These are phyloP conservation scores for Hypsibius dujardini DNA, from an alignment of 1,140 invertebrate genomes.

Conservation along the genomic window DNA sequence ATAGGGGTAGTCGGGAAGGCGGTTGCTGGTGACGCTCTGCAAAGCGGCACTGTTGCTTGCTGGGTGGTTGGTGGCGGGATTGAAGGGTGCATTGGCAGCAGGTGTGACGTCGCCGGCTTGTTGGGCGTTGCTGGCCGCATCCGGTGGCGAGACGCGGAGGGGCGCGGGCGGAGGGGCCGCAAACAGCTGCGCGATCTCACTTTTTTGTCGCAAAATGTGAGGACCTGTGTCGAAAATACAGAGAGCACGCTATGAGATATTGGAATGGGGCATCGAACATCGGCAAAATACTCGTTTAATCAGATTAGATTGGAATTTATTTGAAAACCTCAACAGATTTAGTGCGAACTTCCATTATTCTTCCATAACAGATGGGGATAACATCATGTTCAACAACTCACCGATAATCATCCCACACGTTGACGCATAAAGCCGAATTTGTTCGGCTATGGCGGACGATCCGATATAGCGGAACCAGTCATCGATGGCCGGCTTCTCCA, in stretches of 20 bases:
- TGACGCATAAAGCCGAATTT: slow-evolving; percentile 24
- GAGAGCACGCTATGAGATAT: too few relatives aligned
- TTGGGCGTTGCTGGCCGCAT: neutral
- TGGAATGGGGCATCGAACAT: too few relatives aligned
- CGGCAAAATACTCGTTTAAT: too few relatives aligned
- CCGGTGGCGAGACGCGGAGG: neutral
- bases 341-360: too few relatives aligned
- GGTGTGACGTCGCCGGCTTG: slow-evolving; percentile 26
- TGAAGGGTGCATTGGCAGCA: slow-evolving; percentile 18
- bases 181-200: slow-evolving; percentile 4
- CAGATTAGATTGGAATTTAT: too few relatives aligned
- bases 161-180: neutral
- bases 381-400: neutral
- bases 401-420: neutral
- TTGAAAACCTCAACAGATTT: too few relatives aligned
- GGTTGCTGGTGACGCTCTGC: slow-evolving; percentile 21
- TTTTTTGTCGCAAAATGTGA: neutral
- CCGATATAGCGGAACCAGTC: slow-evolving; percentile 65
- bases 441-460: slow-evolving; percentile 54
- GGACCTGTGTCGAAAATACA: too few relatives aligned
- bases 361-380: too few relatives aligned
- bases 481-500: slow-evolving; percentile 42
- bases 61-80: slow-evolving; percentile 22
- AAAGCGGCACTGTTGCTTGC: slow-evolving; percentile 21
- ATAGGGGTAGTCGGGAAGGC: slow-evolving; percentile 23